phyloP scores from a whole-genome alignment of 2,113 vertebrate species.

The Peromyscus maniculatus region DNA sequence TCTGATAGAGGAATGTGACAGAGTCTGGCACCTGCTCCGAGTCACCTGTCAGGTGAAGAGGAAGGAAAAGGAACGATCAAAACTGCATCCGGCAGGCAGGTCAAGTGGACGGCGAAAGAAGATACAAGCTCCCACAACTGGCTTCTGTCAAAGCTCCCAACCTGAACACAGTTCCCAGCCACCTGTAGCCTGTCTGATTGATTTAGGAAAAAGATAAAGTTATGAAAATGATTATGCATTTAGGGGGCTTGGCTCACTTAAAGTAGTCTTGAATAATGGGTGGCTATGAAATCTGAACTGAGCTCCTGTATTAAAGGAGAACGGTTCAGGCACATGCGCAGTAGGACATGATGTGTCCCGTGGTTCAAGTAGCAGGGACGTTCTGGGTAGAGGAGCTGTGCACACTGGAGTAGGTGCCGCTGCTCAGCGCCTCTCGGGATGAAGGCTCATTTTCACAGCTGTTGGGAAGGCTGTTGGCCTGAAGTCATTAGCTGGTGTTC shows the following conservation, averaged over 20 bases:
- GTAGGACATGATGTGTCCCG: not conserved
- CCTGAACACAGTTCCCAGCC: not conserved
- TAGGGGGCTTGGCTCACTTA: constrained; percentile 10
- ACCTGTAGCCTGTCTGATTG: not conserved
- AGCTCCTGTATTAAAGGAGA: not conserved
- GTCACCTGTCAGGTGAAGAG: constrained; percentile 78
- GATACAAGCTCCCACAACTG: not conserved
- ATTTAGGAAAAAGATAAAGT: constrained; percentile 2
- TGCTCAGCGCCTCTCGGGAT: not conserved
- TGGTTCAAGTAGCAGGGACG: not conserved
- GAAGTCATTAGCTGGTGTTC: not conserved
- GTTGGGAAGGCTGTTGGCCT: not conserved
- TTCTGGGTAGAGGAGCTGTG: not conserved
- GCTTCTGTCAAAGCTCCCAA: constrained; percentile 19
- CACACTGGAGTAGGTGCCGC: not conserved
- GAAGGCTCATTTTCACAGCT: not conserved
- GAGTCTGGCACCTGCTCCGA: constrained; percentile 91
- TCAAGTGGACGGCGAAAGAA: constrained; percentile 8
- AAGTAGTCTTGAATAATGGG: constrained; percentile 21
- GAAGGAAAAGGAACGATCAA: not conserved
- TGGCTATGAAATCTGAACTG: not conserved
- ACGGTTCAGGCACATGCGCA: not conserved
- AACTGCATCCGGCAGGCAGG: not conserved
- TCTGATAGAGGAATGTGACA: constrained; percentile 98
- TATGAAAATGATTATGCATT: constrained; percentile 33